Conservation (phyloP, 2,113 vertebrate genomes). For the Phaetusa simplex region DNA sequence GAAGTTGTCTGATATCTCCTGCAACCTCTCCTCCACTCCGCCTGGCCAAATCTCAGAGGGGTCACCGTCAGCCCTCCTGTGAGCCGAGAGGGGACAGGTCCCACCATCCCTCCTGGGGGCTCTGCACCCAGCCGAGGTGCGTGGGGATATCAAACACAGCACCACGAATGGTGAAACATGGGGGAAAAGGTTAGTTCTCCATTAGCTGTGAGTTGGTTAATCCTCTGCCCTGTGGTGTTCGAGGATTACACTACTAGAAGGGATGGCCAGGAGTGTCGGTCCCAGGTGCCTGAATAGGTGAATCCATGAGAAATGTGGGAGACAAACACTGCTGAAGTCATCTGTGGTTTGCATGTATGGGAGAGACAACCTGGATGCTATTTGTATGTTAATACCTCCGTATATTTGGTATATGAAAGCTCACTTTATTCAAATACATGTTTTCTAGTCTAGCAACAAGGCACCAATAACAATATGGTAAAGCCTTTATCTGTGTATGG, state of each 20-base stretch:
- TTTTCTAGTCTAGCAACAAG: not conserved
- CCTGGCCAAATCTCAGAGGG: not conserved
- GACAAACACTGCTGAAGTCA: not conserved
- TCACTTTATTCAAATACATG: not conserved
- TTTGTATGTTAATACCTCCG: not conserved
- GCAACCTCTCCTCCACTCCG: not conserved
- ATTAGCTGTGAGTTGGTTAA: not conserved
- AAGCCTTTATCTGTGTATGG: not conserved
- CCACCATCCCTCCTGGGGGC: not conserved
- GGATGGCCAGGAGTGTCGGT: not conserved
- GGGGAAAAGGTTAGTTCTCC: not conserved
- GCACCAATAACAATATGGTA: not conserved
- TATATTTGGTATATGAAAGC: not conserved
- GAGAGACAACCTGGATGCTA: not conserved
- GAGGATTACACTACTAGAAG: not conserved
- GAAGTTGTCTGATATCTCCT: not conserved
- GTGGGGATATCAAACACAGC: not conserved
- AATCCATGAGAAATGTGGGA: not conserved
- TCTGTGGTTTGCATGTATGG: not conserved
- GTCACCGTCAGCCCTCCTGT: not conserved
- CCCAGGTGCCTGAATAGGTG: not conserved
- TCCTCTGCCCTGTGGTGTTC: not conserved
- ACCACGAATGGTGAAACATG: not conserved
- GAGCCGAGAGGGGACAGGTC: not conserved
- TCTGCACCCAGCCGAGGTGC: fast-evolving